Evolutionary conservation across 2,888 invertebrate species (phyloP), one percentile per base, ranked within the genome.

Genomic region (Pogonocherus hispidulus): DNA sequence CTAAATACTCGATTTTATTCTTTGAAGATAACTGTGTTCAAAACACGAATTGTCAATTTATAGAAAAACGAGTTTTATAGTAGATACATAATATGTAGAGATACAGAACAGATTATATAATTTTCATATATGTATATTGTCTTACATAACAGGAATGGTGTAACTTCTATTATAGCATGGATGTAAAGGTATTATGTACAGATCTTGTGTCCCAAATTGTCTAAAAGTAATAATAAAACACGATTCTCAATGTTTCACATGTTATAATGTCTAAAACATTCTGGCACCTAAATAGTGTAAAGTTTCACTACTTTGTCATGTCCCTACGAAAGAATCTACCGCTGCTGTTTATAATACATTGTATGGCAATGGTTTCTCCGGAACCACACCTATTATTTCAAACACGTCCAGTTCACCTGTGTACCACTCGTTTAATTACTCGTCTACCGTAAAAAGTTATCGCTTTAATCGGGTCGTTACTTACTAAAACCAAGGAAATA

Each of bases 401-500:
- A 57, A 63, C 63, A 63, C 62, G 65, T 67, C 51, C 23, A 64
- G 62, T 64, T 65, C 63, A 63, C 70, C 67, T 59, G 65, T 55
- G 56, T 66, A 11, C 37, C 11, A 22, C 49, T 64, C 8, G 51
- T 60, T 63, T 59, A 71, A 63, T 68, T 63, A 49, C 55, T 67
- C 59, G 60, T 55, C 41, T 66, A 41, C 46, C 44, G 44, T 19
- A 63, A 63, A 63, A 63, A 66, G 49, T 63, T 71, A 60, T 66
- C 59, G 37, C 16, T 46, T 57, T 68, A 71, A 55, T 68, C 63
- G 41, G 71, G 71, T 71, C 63, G 66, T 49, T 63, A 68, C 47
- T 63, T 14, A 46, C 47, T 16, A 23, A 20, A 44, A 47, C 19
- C 11, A 35, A 18, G 44, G 47, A 59, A 19, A 46, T 59, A 47